Base-by-base conservation (phyloP, 1,140 invertebrate genomes). In the Onthophagus taurus region DNA sequence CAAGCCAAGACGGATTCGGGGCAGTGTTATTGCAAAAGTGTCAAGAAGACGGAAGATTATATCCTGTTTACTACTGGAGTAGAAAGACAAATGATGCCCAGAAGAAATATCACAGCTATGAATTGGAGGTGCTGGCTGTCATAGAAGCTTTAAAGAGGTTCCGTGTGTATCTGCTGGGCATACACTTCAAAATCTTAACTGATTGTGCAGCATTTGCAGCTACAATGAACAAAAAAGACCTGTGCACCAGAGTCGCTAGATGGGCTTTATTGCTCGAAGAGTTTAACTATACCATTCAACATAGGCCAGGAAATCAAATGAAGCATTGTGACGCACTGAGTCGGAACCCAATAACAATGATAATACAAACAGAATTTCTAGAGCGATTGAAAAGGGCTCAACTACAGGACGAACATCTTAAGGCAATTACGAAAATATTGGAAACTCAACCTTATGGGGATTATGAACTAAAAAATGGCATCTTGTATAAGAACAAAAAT, bases 11-110 rank as follows among this genome's bases (percentile, higher is more conserved):
- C 1, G 59, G 59, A 4, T 60, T 50, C 26, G 59, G 61, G 9
- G 47, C 56, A 29, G 56, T 60, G 13, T 30, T 60, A 23, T 20
- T 52, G 31, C 26, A 50, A 26, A 42, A n/a, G n/a, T n/a, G n/a
- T n/a, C n/a, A 38, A 13, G 4, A 14, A 16, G 41, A 31, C 13
- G 16, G 14, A 11, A 16, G 20, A 18, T 42, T 31, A 17, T 12
- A 42, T 21, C 26, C 41, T 11, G 20, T 42, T n/a, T 42, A 59
- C 8, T 72, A 68, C 52, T 66, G 64, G 42, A 66, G 66, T 35
- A 53, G 63, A 19, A 53, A 54, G 24, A 61, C 71, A 7, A 54
- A 50, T 12, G 49, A 52, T 6, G 12, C 14, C 16, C 29, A 42
- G 33, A 12, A 3, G 2, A 42, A 31, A 14, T 44, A 44, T 17